phyloP scores from a whole-genome alignment of 2,797 vertebrate genomes.

The Hipposideros larvatus region DNA sequence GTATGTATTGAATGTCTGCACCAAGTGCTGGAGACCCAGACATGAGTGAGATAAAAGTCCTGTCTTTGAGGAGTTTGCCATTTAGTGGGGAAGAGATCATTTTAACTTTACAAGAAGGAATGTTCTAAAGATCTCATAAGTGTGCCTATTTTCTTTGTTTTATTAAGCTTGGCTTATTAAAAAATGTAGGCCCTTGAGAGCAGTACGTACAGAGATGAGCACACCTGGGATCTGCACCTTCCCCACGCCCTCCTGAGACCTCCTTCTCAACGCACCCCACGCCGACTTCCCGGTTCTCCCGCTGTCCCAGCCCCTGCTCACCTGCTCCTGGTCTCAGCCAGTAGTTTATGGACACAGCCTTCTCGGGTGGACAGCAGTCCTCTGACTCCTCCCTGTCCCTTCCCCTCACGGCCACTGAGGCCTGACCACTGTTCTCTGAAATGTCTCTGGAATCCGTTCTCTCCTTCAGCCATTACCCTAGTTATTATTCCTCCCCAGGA shows the following conservation, averaged over 20 bases:
- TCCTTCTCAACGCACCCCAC: rapidly evolving
- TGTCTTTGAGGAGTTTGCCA: neutral
- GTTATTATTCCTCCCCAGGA: neutral
- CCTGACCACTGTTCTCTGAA: neutral
- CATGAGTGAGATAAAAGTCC: rapidly evolving
- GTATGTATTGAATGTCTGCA: neutral
- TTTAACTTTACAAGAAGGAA: neutral
- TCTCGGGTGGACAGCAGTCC: neutral
- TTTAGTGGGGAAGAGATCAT: neutral
- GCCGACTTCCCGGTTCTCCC: neutral
- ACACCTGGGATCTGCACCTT: neutral
- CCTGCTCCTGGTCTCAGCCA: too few relatives aligned
- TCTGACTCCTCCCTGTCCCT: too few relatives aligned
- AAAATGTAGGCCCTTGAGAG: neutral
- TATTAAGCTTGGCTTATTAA: neutral
- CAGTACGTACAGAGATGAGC: rapidly evolving
- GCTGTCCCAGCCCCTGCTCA: rapidly evolving
- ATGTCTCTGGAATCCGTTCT: neutral
- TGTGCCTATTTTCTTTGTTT: neutral
- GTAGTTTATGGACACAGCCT: neutral
- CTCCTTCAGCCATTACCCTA: neutral
- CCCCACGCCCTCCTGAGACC: rapidly evolving
- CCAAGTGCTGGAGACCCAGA: neutral
- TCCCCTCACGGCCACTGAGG: neutral
- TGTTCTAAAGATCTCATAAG: neutral